phyloP scores from a whole-genome alignment of 2,113 vertebrate genomes.

The Phrynosoma blainvillii region DNA sequence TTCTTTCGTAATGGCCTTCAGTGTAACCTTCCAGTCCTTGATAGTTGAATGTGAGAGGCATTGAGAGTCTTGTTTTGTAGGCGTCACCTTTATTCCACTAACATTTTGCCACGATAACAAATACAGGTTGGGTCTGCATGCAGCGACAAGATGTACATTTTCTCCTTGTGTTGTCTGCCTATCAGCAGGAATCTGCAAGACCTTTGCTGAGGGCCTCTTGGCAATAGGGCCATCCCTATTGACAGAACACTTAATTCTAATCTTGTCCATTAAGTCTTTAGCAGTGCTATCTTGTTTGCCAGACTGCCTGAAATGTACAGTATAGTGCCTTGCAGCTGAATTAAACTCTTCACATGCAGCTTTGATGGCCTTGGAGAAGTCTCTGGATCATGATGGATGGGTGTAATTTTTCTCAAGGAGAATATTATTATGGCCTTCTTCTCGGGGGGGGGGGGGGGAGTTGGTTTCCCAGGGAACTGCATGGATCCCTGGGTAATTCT shows the following conservation, averaged over 20 bases:
- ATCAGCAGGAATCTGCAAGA: neutral
- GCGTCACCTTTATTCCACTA: neutral
- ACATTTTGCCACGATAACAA: neutral
- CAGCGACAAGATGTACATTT: rapidly evolving
- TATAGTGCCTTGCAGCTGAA: neutral
- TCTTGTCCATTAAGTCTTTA: slow-evolving; percentile 23
- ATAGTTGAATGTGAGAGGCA: slow-evolving; percentile 11
- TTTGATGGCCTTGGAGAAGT: neutral
- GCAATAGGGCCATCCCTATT: neutral
- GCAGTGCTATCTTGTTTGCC: slow-evolving; percentile 19
- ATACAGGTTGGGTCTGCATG: rapidly evolving
- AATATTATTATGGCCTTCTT: rapidly evolving
- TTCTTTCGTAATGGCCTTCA: slow-evolving; percentile 12
- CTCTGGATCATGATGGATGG: rapidly evolving
- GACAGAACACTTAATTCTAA: neutral
- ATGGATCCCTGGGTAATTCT: neutral
- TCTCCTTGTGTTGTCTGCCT: rapidly evolving
- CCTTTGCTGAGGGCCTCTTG: neutral
- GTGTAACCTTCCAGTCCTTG: neutral
- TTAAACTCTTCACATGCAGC: neutral
- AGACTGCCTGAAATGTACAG: neutral
- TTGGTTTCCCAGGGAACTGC: neutral
- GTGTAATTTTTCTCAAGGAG: neutral
- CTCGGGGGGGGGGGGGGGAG: rapidly evolving
- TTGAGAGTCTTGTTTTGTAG: slow-evolving; percentile 18